Evolutionary conservation across 1,140 invertebrate genomes (phyloP).

Genomic region (Magallana angulata): DNA sequence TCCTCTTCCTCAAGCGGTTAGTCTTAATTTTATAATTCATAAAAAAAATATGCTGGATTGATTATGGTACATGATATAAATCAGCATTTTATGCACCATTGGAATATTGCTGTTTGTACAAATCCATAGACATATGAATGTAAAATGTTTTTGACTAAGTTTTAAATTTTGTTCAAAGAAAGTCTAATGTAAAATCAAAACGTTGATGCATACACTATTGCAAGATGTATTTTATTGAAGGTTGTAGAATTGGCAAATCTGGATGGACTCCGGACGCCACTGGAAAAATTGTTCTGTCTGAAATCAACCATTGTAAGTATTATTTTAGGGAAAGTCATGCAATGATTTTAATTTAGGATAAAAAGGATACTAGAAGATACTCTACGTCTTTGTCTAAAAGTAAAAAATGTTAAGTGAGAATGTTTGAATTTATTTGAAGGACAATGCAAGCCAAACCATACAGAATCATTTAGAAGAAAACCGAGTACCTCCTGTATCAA

Average conservation of each 20-base stretch:
- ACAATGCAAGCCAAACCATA: conserved; percentile 64
- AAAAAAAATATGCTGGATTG: too few relatives aligned
- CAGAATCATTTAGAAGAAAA: conserved; percentile 52
- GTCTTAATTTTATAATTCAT: conserved; percentile 36
- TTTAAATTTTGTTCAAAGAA: too few relatives aligned
- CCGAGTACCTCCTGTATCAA: conserved; percentile 29
- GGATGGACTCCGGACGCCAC: conserved; percentile 66
- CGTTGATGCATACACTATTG: background rate
- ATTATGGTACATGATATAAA: too few relatives aligned
- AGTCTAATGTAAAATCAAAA: too few relatives aligned
- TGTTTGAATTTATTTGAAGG: conserved; percentile 46
- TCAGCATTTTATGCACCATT: too few relatives aligned
- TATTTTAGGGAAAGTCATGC: background rate
- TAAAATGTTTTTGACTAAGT: too few relatives aligned
- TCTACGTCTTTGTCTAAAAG: too few relatives aligned
- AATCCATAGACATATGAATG: too few relatives aligned
- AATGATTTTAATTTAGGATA: background rate
- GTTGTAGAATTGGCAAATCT: conserved; percentile 69
- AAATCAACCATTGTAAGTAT: conserved; percentile 71
- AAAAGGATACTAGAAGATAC: too few relatives aligned
- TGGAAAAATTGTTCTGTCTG: conserved; percentile 70
- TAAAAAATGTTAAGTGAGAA: too few relatives aligned
- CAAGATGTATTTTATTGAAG: conserved; percentile 51
- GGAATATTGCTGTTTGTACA: too few relatives aligned
- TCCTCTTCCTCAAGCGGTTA: conserved; percentile 69